Evolutionary conservation across 37 sponge, comb jelly and placozoan genomes (phyloP).

Genomic region (Beroe ovata): DNA sequence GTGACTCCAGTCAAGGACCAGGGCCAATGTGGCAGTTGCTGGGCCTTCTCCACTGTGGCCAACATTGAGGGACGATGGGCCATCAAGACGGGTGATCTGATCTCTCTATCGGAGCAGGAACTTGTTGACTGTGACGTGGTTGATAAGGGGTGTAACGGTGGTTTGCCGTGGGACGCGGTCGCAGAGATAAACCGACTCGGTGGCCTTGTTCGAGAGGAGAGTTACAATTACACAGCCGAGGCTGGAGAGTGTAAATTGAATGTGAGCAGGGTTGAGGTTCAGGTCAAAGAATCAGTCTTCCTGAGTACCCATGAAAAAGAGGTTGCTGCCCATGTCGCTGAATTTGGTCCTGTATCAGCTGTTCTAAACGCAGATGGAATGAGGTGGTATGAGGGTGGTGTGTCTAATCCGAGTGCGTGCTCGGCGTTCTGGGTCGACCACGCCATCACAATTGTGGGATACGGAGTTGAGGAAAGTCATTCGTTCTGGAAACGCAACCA

Average conservation of each 20-base stretch:
- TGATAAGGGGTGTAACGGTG: constrained; percentile 69
- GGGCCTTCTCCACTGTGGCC: constrained; percentile 71
- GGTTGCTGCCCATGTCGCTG: constrained; percentile 33
- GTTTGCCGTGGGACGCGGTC: constrained; percentile 52
- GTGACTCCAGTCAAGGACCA: constrained; percentile 76
- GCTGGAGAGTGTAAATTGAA: constrained; percentile 63
- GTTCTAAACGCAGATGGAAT: constrained; percentile 65
- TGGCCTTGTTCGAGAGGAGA: constrained; percentile 61
- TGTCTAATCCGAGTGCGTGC: not conserved
- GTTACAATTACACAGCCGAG: constrained; percentile 53
- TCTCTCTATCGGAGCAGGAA: constrained; percentile 68
- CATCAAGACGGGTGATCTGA: constrained; percentile 58
- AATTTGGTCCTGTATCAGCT: constrained; percentile 60
- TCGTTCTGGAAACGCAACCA: no score
- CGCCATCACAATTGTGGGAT: not conserved
- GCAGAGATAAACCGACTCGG: constrained; percentile 64
- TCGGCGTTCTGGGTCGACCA: no score
- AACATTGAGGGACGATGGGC: constrained; percentile 70
- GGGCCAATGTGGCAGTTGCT: constrained; percentile 70
- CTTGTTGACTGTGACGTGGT: constrained; percentile 69
- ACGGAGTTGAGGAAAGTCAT: not conserved
- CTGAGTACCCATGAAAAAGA: constrained; percentile 50
- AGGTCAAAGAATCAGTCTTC: not conserved
- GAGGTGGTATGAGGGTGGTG: constrained; percentile 57
- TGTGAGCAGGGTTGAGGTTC: constrained; percentile 44